Percentiles rank a stretch among this genome's conserved stretches.
Evolutionary conservation across 2,113 vertebrate species (phyloP).

Genomic region (Syrrhaptes paradoxus): DNA sequence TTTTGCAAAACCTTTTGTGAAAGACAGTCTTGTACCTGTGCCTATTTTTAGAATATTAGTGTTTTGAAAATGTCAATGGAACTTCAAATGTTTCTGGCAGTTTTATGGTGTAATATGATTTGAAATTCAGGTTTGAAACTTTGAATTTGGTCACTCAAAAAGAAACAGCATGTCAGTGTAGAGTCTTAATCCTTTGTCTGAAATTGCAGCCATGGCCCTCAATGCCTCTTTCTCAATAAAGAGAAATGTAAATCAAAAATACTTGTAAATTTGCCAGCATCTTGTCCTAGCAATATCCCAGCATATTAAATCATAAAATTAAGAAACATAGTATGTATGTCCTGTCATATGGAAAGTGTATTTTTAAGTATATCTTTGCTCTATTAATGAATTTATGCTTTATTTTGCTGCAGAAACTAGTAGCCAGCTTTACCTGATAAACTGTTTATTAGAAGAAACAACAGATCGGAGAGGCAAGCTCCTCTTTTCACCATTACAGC

Average conservation of each 20-base stretch:
- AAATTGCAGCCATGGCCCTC: not conserved
- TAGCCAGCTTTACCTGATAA: not conserved
- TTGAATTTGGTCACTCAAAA: not conserved
- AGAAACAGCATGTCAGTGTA: not conserved
- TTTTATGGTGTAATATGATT: not conserved
- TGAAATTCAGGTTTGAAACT: not conserved
- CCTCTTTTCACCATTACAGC: not conserved
- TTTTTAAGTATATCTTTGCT: not conserved
- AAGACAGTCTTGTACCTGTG: not conserved
- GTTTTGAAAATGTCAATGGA: not conserved
- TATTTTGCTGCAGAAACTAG: not conserved
- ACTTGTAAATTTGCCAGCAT: not conserved
- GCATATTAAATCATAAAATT: not conserved
- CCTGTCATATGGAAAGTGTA: not conserved
- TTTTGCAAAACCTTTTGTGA: not conserved
- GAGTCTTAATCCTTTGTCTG: not conserved
- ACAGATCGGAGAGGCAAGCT: not conserved
- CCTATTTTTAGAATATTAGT: not conserved
- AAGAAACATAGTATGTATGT: not conserved
- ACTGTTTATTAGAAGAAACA: not conserved
- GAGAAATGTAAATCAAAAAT: conserved; percentile 13
- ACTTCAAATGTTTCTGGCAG: not conserved
- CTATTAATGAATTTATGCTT: not conserved
- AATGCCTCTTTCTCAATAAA: not conserved
- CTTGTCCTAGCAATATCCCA: not conserved